Conservation (phyloP, 2,888 invertebrate species). For the Hemicrepidius hirtus region DNA sequence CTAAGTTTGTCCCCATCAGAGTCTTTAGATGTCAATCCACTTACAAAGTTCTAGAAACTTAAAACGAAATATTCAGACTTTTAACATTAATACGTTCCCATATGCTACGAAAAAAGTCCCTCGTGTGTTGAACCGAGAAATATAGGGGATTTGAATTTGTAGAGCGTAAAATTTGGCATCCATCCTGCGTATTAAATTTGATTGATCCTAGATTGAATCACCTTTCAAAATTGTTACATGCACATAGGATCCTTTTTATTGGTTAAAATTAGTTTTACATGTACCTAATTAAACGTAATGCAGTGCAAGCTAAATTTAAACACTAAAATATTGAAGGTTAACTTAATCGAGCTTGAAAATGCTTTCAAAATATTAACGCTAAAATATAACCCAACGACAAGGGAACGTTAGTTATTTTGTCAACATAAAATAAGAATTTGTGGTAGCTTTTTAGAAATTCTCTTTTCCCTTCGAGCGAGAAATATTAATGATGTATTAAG, state of each 20-base stretch:
- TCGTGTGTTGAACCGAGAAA: neutral
- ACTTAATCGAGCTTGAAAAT: too few species aligned
- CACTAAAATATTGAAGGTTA: neutral
- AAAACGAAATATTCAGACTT: neutral
- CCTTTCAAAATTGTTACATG: neutral
- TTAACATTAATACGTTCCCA: neutral
- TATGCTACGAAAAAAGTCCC: neutral
- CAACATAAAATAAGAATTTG: too few species aligned
- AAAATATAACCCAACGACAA: too few species aligned
- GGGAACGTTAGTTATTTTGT: too few species aligned
- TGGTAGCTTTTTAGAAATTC: neutral
- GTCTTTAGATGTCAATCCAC: neutral
- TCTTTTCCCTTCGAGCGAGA: neutral
- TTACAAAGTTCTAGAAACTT: neutral
- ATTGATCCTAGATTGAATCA: slow-evolving; percentile 21
- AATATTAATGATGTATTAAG: slow-evolving; percentile 21
- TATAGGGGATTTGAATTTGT: slow-evolving; percentile 20
- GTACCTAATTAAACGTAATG: slow-evolving; percentile 1
- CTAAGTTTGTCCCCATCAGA: neutral
- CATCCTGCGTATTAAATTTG: slow-evolving; percentile 15
- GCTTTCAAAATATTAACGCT: too few species aligned
- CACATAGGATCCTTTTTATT: neutral
- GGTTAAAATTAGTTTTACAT: neutral
- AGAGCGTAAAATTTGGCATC: slow-evolving; percentile 28
- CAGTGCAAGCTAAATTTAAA: neutral